Percentiles rank a stretch among this genome's conserved stretches.
Conservation (phyloP, 2,888 invertebrate species). For the Orthonevra nobilis region DNA sequence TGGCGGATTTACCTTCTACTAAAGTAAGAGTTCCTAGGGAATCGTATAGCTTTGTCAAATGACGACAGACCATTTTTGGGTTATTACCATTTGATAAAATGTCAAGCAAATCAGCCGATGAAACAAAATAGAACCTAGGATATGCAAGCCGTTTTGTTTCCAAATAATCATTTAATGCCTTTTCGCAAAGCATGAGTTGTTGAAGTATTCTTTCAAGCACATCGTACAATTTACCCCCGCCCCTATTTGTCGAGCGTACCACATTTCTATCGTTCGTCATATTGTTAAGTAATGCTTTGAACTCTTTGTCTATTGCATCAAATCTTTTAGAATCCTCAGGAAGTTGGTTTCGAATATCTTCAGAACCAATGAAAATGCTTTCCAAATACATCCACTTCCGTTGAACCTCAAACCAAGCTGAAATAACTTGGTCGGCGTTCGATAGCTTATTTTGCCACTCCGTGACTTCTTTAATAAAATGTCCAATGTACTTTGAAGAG, state of each 20-base stretch:
- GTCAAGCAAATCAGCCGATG: conserved; percentile 94
- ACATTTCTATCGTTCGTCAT: conserved; percentile 90
- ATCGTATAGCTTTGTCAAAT: conserved; percentile 95
- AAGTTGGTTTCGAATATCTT: conserved; percentile 94
- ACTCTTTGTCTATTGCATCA: conserved; percentile 91
- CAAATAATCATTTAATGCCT: conserved; percentile 95
- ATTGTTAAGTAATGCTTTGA: conserved; percentile 85
- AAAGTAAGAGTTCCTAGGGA: conserved; percentile 88
- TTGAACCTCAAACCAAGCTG: conserved; percentile 93
- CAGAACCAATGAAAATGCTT: conserved; percentile 97
- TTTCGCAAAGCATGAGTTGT: conserved; percentile 92
- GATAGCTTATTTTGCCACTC: conserved; percentile 94
- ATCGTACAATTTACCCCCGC: conserved; percentile 86
- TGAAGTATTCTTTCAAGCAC: conserved; percentile 87
- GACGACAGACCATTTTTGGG: conserved; percentile 88
- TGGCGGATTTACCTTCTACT: conserved; percentile 83
- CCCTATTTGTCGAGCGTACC: conserved; percentile 90
- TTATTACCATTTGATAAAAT: conserved; percentile 91
- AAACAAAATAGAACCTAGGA: conserved; percentile 97
- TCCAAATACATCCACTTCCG: conserved; percentile 96
- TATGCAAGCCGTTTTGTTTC: conserved; percentile 96
- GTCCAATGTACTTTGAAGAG: conserved; percentile 94
- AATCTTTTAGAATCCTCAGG: conserved; percentile 95
- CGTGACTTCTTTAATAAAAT: conserved; percentile 91
- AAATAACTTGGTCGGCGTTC: conserved; percentile 92